Evolutionary conservation across 2,888 invertebrate genomes (phyloP).

Genomic region (Andrena fulva): DNA sequence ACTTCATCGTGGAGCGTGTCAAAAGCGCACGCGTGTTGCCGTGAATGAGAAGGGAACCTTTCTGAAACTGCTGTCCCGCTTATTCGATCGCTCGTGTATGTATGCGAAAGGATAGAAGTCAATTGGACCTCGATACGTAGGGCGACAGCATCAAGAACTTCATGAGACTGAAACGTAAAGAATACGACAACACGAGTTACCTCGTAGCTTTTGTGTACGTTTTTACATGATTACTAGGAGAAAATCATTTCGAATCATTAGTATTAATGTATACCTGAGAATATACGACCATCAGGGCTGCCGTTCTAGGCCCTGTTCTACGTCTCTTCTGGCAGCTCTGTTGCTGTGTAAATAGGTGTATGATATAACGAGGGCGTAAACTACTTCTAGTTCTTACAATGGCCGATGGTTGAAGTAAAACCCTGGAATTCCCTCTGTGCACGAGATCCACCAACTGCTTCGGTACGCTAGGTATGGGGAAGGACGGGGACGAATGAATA

Average conservation of each 20-base stretch:
- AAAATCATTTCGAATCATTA: constrained; percentile 76
- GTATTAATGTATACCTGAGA: constrained; percentile 80
- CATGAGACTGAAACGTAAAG: constrained; percentile 83
- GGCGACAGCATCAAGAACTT: constrained; percentile 76
- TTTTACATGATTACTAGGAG: constrained; percentile 72
- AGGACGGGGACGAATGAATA: constrained; percentile 8
- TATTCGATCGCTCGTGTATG: constrained; percentile 30
- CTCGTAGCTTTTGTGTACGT: constrained; percentile 82
- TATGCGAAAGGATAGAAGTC: constrained; percentile 47
- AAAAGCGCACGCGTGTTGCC: constrained; percentile 1
- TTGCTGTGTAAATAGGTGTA: constrained; percentile 79
- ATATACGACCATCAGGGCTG: constrained; percentile 70
- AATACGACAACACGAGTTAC: constrained; percentile 82
- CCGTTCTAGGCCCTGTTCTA: constrained; percentile 45
- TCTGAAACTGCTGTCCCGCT: constrained; percentile 30
- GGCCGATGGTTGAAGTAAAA: constrained; percentile 53
- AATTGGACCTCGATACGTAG: constrained; percentile 65
- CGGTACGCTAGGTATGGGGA: constrained; percentile 4
- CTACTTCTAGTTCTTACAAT: constrained; percentile 69
- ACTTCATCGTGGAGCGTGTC: constrained; percentile 3
- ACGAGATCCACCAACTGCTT: background rate
- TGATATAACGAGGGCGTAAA: constrained; percentile 75
- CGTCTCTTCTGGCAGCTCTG: constrained; percentile 69
- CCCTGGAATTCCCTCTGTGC: constrained; percentile 26
- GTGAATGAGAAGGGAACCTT: constrained; percentile 10